phyloP scores from a whole-genome alignment of 2,888 invertebrate species.

The Netelia virgata region DNA sequence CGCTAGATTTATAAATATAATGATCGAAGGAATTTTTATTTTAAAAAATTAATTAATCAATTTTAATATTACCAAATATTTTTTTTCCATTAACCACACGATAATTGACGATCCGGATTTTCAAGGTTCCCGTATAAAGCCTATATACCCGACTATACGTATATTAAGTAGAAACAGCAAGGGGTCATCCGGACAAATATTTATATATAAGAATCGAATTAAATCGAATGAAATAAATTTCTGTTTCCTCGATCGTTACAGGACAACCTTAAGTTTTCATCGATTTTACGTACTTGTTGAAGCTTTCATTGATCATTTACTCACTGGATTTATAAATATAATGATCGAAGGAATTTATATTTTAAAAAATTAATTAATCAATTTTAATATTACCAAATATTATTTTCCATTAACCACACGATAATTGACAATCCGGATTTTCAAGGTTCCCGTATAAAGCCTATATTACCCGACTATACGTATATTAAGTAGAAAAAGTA shows the following conservation, averaged over 20 bases:
- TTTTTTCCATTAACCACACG: constrained; percentile 55
- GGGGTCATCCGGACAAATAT: neutral
- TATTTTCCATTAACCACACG: constrained; percentile 55
- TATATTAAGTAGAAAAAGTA: neutral
- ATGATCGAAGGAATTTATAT: too few relatives aligned
- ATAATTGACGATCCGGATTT: constrained; percentile 60
- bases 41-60: too few relatives aligned
- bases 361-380: too few relatives aligned
- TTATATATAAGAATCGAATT: too few relatives aligned
- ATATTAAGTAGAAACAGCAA: neutral
- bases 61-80: too few relatives aligned
- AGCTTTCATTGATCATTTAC: constrained; percentile 15
- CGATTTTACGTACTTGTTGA: neutral
- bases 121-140: constrained; percentile 12
- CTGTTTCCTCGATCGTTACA: constrained; percentile 2
- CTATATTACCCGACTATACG: neutral
- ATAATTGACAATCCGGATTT: constrained; percentile 60
- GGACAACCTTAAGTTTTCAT: neutral
- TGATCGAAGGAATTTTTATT: too few relatives aligned
- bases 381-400: too few relatives aligned
- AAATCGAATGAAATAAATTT: constrained; percentile 21
- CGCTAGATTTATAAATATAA: too few relatives aligned
- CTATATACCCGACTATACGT: neutral
- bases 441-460: constrained; percentile 12
- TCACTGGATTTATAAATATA: too few relatives aligned